phyloP scores from a whole-genome alignment of 2,113 vertebrate genomes.

The Proterorhinus semilunaris region DNA sequence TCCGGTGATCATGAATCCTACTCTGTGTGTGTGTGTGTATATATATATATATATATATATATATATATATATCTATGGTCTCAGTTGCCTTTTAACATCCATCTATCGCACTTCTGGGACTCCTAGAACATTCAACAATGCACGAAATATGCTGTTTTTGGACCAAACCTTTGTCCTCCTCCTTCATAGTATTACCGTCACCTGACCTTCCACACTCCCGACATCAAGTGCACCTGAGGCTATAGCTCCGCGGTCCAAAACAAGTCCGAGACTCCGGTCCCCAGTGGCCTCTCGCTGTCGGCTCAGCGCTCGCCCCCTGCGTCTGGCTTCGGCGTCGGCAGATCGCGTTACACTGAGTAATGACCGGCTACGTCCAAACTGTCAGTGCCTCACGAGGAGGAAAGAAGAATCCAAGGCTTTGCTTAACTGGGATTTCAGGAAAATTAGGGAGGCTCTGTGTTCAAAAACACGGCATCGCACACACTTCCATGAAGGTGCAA shows the following conservation, averaged over 20 bases:
- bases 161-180: not conserved
- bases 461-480: no score
- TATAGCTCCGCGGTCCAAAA: constrained; percentile 14
- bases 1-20: no score
- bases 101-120: not conserved
- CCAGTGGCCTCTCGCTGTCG: constrained; percentile 50
- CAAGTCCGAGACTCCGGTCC: constrained; percentile 38
- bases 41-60: no score
- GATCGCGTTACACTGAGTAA: constrained; percentile 65
- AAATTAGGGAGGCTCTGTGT: no score
- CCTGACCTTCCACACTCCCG: constrained; percentile 1
- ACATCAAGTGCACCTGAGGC: constrained; percentile 19
- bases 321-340: constrained; percentile 15
- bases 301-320: constrained; percentile 28
- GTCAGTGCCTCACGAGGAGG: constrained; percentile 46
- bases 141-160: not conserved
- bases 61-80: no score
- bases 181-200: not conserved
- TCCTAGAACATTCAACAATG: not conserved
- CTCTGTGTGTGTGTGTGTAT: no score
- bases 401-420: constrained; percentile 52
- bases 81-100: not conserved
- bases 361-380: constrained; percentile 53
- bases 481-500: no score
- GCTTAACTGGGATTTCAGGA: constrained; percentile 37